Evolutionary conservation across 2,113 vertebrate species (phyloP), one percentile per base, ranked within the genome.

Genomic region (Psilopogon haemacephalus): DNA sequence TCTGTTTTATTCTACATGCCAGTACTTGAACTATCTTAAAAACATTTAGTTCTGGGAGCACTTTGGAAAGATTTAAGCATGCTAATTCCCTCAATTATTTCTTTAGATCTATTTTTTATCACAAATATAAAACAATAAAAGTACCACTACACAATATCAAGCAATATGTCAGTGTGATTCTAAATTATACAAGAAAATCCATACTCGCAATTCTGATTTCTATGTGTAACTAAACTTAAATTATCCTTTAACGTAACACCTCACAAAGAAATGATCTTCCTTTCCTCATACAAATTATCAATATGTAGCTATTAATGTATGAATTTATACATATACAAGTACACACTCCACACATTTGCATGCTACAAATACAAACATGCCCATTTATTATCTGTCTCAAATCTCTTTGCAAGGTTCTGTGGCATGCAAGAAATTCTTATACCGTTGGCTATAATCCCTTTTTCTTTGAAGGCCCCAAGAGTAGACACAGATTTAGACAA

Each of bases 401-500:
- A 82, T 26, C 40, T 94, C 68, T 64, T 33, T 80, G 64, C 84
- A 77, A 79, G 35, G 46, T 74, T 76, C 42, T 52, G 3, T 9
- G 23, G 71, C 63, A 80, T 3, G 20, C 44, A 84, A 67, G 50
- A 87, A 55, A 86, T 2, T 77, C 76, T 63, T 91, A 81, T 54
- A 94, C 89, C 56, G 3, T 89, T 93, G 89, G 89, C 94, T 94
- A 90, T 73, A 75, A 92, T 46, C 55, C 64, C 70, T 68, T 89
- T 86, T 76, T 73, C 86, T 92, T 83, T 85, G 78, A 89, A 92
- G 76, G 64, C 60, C 84, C 64, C 89, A 91, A 80, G 93, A 89
- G 87, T 19, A 83, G 84, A 87, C 46, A 69, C 4, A 82, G 55
- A 83, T 94, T 93, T 92, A 92, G 86, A 91, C 83, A 94, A 91